Conservation (phyloP, 2,888 invertebrate genomes). For the Pristionchus fissidentatus region DNA sequence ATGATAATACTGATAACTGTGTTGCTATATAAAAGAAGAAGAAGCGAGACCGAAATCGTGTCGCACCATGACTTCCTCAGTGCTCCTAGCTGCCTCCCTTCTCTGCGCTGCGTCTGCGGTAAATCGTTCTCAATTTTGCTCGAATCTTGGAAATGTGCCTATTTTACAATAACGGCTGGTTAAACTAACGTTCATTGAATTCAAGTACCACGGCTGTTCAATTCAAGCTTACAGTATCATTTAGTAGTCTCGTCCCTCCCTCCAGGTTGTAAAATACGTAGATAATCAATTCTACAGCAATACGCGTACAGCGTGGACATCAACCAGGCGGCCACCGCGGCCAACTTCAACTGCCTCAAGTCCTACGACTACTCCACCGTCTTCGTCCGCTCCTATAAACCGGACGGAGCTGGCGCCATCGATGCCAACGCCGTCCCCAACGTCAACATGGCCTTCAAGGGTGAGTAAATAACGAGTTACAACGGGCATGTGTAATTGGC, state of each 20-base stretch:
- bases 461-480: not conserved
- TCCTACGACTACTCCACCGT: conserved; percentile 22
- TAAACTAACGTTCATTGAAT: not conserved
- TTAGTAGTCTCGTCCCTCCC: no score
- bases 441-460: conserved; percentile 37
- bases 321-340: not conserved
- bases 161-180: not conserved
- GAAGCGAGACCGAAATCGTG: not conserved
- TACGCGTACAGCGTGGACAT: conserved; percentile 44
- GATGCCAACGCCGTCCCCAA: conserved; percentile 46
- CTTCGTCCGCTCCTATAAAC: conserved; percentile 47
- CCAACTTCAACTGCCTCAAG: conserved; percentile 39
- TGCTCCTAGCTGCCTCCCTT: not conserved
- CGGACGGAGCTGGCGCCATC: conserved; percentile 26
- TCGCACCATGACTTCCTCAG: not conserved
- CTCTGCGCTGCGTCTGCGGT: conserved; percentile 8
- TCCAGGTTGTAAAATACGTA: no score
- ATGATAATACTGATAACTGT: conserved; percentile 13
- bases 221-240: no score
- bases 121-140: not conserved
- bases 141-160: not conserved
- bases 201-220: not conserved
- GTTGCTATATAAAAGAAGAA: not conserved
- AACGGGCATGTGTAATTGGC: no score
- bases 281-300: conserved; percentile 14